Conservation (phyloP, 23 tunicate genomes). For the Aplidium turbinatum region DNA sequence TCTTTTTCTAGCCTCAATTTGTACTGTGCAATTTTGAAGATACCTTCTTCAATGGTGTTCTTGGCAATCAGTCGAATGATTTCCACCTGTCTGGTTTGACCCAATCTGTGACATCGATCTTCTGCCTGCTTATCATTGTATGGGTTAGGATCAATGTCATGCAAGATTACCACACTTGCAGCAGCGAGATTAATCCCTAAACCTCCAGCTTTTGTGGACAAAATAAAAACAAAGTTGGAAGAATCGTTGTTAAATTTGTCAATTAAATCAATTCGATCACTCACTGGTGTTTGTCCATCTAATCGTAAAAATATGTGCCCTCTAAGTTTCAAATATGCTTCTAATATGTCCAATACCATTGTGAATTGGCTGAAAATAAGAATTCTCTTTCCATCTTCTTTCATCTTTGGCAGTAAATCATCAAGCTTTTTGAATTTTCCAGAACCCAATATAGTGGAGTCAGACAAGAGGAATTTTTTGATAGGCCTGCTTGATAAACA, state of each 20-base stretch:
- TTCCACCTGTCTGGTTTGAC: slow-evolving; percentile 71
- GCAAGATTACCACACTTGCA: slow-evolving; percentile 87
- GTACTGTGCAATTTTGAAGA: slow-evolving; percentile 58
- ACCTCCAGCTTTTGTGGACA: slow-evolving; percentile 97
- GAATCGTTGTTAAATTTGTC: slow-evolving; percentile 71
- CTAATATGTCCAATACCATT: slow-evolving; percentile 93
- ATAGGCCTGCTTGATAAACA: slow-evolving; percentile 38
- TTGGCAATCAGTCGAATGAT: slow-evolving; percentile 50
- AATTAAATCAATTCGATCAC: slow-evolving; percentile 62
- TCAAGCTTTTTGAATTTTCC: slow-evolving; percentile 82
- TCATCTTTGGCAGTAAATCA: slow-evolving; percentile 45
- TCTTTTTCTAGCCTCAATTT: slow-evolving; percentile 73
- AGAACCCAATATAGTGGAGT: slow-evolving; percentile 45
- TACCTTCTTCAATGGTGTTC: slow-evolving; percentile 77
- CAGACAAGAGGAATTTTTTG: slow-evolving; percentile 27
- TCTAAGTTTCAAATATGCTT: slow-evolving; percentile 53
- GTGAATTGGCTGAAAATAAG: slow-evolving; percentile 88
- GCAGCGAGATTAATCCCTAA: slow-evolving; percentile 88
- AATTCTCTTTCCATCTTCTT: slow-evolving; percentile 56
- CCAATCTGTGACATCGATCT: slow-evolving; percentile 78
- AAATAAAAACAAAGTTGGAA: slow-evolving; percentile 53
- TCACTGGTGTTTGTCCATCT: slow-evolving; percentile 77
- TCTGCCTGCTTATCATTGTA: slow-evolving; percentile 99
- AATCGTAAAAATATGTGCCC: slow-evolving; percentile 55
- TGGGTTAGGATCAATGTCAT: slow-evolving; percentile 97